Evolutionary conservation across 2,888 invertebrate species (phyloP).

Genomic region (Seira ritae): DNA sequence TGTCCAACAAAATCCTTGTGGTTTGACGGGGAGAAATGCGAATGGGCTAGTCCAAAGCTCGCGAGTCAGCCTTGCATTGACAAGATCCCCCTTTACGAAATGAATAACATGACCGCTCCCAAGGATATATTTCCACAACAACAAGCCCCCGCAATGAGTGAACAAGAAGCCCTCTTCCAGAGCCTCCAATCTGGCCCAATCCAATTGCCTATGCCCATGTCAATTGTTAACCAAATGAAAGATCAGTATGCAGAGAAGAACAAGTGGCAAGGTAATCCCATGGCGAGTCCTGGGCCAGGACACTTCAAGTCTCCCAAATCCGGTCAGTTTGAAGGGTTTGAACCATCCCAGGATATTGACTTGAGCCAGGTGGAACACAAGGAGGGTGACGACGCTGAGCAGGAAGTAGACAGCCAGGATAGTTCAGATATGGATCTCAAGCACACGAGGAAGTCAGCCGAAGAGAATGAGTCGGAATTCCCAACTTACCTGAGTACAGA

Average conservation of each 20-base stretch:
- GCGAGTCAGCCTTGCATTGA: slow-evolving; percentile 50
- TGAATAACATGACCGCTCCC: background rate
- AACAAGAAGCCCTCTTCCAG: slow-evolving; percentile 43
- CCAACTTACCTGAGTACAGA: slow-evolving; percentile 32
- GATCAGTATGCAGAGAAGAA: slow-evolving; percentile 25
- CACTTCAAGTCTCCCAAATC: slow-evolving; percentile 41
- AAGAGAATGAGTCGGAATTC: slow-evolving; percentile 29
- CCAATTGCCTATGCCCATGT: slow-evolving; percentile 22
- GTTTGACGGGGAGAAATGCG: slow-evolving; percentile 62
- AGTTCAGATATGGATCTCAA: background rate
- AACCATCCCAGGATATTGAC: background rate
- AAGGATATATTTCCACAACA: background rate
- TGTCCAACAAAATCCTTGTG: slow-evolving; percentile 52
- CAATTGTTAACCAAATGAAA: background rate
- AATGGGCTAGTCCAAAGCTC: slow-evolving; percentile 52
- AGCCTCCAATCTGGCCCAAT: slow-evolving; percentile 33
- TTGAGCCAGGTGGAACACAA: background rate
- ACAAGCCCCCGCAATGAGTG: slow-evolving; percentile 16
- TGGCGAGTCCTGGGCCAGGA: background rate
- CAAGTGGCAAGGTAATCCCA: slow-evolving; percentile 36
- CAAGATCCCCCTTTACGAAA: slow-evolving; percentile 6
- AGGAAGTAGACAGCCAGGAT: too few relatives aligned
- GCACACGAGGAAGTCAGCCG: background rate
- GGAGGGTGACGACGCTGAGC: background rate
- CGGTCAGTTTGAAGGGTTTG: background rate